Evolutionary conservation across 2,888 invertebrate genomes (phyloP).

Genomic region (Agrotis segetum): DNA sequence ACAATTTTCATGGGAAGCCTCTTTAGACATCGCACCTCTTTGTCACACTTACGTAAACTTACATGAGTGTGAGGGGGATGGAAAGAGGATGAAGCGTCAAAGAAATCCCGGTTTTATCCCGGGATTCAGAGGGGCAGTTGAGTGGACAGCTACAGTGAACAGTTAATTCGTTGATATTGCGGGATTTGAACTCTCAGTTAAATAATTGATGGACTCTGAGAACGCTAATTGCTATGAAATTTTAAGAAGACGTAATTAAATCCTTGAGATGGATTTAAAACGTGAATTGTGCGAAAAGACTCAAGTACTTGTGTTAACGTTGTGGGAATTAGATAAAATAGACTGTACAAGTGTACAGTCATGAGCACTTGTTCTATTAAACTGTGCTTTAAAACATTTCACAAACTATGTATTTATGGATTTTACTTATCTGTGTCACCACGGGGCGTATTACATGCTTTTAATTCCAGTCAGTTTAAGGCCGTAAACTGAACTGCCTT

Average conservation of each 20-base stretch:
- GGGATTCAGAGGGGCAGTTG: conserved; percentile 71
- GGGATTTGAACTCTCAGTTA: conserved; percentile 62
- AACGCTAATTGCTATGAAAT: conserved; percentile 60
- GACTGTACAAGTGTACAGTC: background rate
- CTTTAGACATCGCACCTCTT: conserved; percentile 45
- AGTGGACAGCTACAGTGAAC: conserved; percentile 79
- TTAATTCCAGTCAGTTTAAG: too few species aligned
- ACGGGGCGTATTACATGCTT: too few species aligned
- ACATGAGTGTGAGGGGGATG: conserved; percentile 63
- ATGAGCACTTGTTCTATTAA: background rate
- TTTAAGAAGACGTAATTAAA: conserved; percentile 54
- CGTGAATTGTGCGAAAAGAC: conserved; percentile 3
- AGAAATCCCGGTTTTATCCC: conserved; percentile 75
- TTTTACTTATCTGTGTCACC: too few species aligned
- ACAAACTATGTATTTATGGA: too few species aligned
- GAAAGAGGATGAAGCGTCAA: conserved; percentile 71
- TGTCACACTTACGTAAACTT: conserved; percentile 23
- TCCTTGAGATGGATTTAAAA: conserved; percentile 39
- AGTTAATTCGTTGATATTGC: conserved; percentile 75
- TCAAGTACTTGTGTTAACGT: too few species aligned
- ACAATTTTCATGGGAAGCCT: conserved; percentile 79
- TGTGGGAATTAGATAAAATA: conserved; percentile 7
- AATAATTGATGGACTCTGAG: conserved; percentile 60
- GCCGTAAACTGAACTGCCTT: too few species aligned
- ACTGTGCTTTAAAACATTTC: too few species aligned